A percentile compares a stretch with the other conserved stretches of the same genome.
Evolutionary conservation across 1,140 invertebrate species (phyloP).

Genomic region (Drosophila chauvacae): DNA sequence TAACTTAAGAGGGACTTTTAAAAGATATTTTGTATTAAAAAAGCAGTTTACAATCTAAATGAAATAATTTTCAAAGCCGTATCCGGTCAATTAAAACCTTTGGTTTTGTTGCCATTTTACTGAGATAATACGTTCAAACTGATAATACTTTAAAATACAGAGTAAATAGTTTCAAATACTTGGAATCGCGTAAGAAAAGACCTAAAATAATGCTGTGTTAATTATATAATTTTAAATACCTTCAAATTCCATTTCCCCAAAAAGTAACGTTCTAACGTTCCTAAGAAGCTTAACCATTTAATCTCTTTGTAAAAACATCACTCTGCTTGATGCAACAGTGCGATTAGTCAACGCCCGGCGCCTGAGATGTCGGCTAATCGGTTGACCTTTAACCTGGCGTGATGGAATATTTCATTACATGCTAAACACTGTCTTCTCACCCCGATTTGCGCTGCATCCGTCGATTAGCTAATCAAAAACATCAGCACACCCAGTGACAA

Average conservation of each 20-base stretch:
- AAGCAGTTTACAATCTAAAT: too few relatives aligned
- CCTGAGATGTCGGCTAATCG: slow-evolving; percentile 6
- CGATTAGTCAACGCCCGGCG: slow-evolving; percentile 25
- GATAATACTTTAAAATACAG: too few relatives aligned
- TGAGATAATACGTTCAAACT: too few relatives aligned
- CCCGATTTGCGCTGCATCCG: slow-evolving; percentile 9
- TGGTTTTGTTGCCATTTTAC: too few relatives aligned
- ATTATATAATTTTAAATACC: background rate
- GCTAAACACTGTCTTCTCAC: background rate
- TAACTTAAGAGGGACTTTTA: background rate
- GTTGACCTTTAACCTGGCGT: slow-evolving; percentile 29
- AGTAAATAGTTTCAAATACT: too few relatives aligned
- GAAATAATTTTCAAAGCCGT: too few relatives aligned
- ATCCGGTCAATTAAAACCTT: background rate
- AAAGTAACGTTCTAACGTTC: too few relatives aligned
- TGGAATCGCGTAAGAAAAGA: background rate
- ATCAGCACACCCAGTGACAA: background rate
- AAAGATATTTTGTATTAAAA: too few relatives aligned
- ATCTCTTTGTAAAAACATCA: background rate
- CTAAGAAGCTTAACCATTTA: too few relatives aligned
- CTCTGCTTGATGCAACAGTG: slow-evolving; percentile 1
- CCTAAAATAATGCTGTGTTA: background rate
- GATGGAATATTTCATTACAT: slow-evolving; percentile 27
- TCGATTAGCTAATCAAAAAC: slow-evolving; percentile 14
- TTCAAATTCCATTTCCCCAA: too few relatives aligned